Conservation (phyloP, 2,888 invertebrate genomes). For the Andrena bicolor region DNA sequence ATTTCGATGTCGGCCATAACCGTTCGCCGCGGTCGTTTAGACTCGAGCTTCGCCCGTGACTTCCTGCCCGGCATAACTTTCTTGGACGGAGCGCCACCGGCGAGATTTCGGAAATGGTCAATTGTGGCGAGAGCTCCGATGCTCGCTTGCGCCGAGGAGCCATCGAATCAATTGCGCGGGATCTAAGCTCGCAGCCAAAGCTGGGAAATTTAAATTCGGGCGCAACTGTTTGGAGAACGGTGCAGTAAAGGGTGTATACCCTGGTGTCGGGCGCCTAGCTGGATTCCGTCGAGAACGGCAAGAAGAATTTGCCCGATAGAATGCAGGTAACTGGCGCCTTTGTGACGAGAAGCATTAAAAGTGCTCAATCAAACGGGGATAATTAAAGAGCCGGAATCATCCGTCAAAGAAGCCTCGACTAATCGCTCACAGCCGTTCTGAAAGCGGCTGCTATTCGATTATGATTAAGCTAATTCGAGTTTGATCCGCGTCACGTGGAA, state of each 20-base stretch:
- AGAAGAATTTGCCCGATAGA: not conserved
- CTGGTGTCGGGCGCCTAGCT: not conserved
- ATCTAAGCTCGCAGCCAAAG: not conserved
- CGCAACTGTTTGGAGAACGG: constrained; percentile 14
- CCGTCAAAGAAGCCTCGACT: constrained; percentile 69
- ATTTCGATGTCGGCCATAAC: constrained; percentile 68
- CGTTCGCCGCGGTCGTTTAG: constrained; percentile 62
- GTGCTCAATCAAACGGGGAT: constrained; percentile 55
- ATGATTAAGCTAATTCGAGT: constrained; percentile 82
- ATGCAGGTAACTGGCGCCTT: constrained; percentile 9
- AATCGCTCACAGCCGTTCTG: constrained; percentile 62
- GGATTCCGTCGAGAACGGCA: too few species aligned
- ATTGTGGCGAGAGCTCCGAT: constrained; percentile 43
- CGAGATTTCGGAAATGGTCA: constrained; percentile 62
- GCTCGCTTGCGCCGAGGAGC: constrained; percentile 24
- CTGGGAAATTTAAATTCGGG: constrained; percentile 46
- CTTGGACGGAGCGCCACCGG: constrained; percentile 49
- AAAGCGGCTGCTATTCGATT: constrained; percentile 76
- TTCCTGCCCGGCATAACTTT: constrained; percentile 66
- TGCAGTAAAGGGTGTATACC: not conserved
- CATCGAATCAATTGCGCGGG: constrained; percentile 54
- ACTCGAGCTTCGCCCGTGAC: constrained; percentile 55
- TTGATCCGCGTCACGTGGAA: constrained; percentile 82
- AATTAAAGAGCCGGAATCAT: constrained; percentile 65
- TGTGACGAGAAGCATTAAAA: constrained; percentile 38